These are phyloP conservation scores for Pyrocephalus nanus DNA, from an alignment of 2,797 vertebrate genomes.

Conservation along the genomic window DNA sequence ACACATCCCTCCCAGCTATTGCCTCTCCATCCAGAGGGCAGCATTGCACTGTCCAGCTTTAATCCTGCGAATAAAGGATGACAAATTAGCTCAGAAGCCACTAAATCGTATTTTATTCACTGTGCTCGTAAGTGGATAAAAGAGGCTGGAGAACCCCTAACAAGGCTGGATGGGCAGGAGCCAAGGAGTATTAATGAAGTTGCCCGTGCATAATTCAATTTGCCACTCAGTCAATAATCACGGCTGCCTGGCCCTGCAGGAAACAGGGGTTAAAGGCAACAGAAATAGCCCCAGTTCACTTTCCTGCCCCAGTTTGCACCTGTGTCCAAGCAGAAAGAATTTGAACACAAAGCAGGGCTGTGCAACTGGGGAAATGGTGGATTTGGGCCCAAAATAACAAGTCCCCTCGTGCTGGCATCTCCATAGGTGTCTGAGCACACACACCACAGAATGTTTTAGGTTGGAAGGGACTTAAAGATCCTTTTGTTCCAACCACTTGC, in stretches of 20 bases:
- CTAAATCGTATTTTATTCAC: neutral
- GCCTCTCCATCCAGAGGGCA: neutral
- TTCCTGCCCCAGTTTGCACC: neutral
- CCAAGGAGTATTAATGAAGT: constrained; percentile 28
- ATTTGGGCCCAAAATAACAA: neutral
- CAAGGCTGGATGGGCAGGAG: constrained; percentile 27
- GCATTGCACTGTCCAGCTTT: fast-evolving
- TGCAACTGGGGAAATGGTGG: neutral
- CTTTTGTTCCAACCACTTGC: neutral
- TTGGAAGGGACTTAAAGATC: neutral
- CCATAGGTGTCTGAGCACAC: neutral
- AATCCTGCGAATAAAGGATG: neutral
- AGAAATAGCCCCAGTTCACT: neutral
- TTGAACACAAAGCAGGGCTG: fast-evolving
- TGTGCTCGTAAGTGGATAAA: neutral
- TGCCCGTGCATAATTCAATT: constrained; percentile 7
- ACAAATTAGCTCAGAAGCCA: neutral
- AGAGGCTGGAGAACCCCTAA: neutral
- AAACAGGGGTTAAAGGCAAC: neutral
- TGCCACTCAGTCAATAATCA: neutral
- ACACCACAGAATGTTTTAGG: neutral
- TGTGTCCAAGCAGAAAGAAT: neutral
- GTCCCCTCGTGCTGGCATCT: fast-evolving
- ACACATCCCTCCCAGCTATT: fast-evolving
- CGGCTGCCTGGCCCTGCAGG: neutral